Evolutionary conservation across 2,888 invertebrate species (phyloP), one percentile per base, ranked within the genome.

Genomic region (Nomada flava): DNA sequence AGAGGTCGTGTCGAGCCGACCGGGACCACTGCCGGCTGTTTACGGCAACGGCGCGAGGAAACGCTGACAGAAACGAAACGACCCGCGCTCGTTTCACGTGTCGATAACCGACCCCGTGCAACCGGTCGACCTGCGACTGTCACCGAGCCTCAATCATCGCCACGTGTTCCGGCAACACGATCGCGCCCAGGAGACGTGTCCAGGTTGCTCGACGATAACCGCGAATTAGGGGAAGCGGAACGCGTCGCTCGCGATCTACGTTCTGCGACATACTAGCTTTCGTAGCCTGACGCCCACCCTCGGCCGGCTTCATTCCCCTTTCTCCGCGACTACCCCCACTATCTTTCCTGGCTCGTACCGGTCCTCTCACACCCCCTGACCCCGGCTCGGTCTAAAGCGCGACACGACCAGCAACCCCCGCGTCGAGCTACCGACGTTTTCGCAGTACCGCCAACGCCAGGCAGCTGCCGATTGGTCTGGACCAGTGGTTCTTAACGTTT

Each of bases 211-310:
- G 67, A 79, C 81, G 81, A 60, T 36, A 68, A 83, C 71, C 65
- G 85, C 60, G 83, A 75, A 77, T 69, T 71, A 70, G 79, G 84
- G 84, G 82, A 77, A 75, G 84, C 88, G 87, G 81, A 88, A 82
- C 89, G 90, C 92, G 92, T 92, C 92, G 89, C 91, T 90, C 91
- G 89, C 92, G 91, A 92, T 88, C 92, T 92, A 89, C 92, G 92
- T 90, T 92, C 92, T 90, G 91, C 92, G 92, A 91, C 92, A 89
- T 88, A 93, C 93, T 93, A 92, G 92, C 91, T 90, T 86, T 89
- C 89, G 85, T 89, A 89, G 91, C 91, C 90, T 90, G 91, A 89
- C 90, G 88, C 91, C 89, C 91, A 80, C 86, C 86, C 85, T 86
- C 86, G 85, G 83, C 86, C 86, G 83, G 87, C 84, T 76, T 79